A percentile compares a stretch with the other conserved stretches of the same genome.
Conservation (phyloP, 2,113 vertebrate genomes). For the Proterorhinus semilunaris region DNA sequence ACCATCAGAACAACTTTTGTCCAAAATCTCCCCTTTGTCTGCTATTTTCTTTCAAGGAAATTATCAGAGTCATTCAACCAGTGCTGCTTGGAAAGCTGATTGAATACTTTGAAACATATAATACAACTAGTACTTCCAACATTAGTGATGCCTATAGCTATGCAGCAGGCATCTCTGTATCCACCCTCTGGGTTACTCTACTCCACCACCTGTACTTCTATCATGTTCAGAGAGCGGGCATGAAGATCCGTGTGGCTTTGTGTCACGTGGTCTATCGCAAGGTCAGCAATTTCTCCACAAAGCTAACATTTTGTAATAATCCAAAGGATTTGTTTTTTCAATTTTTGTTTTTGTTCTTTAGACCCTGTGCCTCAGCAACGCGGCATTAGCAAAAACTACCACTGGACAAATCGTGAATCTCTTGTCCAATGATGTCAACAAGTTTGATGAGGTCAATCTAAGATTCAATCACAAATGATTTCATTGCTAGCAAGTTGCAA, state of each 20-base stretch:
- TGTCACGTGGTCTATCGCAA: constrained; percentile 94
- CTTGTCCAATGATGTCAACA: constrained; percentile 92
- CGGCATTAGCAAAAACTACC: constrained; percentile 86
- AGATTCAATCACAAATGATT: not conserved
- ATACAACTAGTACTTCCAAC: constrained; percentile 28
- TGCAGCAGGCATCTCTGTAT: constrained; percentile 76
- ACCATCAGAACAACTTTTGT: not conserved
- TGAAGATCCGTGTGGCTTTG: constrained; percentile 90
- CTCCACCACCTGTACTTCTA: constrained; percentile 90
- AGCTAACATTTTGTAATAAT: not conserved
- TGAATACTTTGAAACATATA: constrained; percentile 80
- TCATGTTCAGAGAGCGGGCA: constrained; percentile 85
- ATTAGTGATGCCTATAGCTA: constrained; percentile 75
- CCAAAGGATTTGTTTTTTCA: not conserved
- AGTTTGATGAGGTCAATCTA: constrained; percentile 86
- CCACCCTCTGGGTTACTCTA: constrained; percentile 74
- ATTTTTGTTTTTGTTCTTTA: constrained; percentile 43
- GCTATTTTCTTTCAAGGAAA: constrained; percentile 76
- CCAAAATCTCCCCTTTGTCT: constrained; percentile 1
- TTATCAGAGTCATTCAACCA: constrained; percentile 83
- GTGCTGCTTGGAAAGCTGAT: constrained; percentile 87
- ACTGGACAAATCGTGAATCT: constrained; percentile 93
- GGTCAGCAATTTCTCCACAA: constrained; percentile 73
- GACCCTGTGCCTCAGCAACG: constrained; percentile 86
- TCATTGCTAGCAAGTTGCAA: not conserved